Percentiles rank a stretch among this genome's conserved stretches.
Conservation (phyloP, 2,797 vertebrate genomes). For the Cryptoprocta ferox region DNA sequence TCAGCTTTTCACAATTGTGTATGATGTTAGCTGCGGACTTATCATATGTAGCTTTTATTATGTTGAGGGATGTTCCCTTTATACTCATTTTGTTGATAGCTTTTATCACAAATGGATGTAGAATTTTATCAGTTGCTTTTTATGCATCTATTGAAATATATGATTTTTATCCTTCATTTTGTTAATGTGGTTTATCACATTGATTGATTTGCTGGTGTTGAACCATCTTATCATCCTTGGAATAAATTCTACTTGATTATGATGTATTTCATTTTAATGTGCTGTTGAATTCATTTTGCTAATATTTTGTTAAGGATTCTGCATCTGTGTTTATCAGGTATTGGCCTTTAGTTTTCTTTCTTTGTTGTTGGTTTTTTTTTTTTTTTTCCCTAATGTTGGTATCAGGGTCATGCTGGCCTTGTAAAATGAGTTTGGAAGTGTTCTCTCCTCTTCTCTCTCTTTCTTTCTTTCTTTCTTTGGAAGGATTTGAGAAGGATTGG, state of each 20-base stretch:
- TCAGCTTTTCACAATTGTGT: neutral
- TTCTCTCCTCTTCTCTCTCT: neutral
- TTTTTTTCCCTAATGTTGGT: neutral
- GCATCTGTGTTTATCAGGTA: neutral
- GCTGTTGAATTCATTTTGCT: neutral
- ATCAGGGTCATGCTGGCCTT: neutral
- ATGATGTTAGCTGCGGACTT: neutral
- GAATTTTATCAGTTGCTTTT: neutral
- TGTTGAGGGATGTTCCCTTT: neutral
- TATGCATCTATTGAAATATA: neutral
- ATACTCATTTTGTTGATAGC: neutral
- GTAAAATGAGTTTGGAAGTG: neutral
- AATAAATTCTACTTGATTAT: neutral
- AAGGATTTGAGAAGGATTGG: neutral
- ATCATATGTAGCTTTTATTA: neutral
- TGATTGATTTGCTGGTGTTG: neutral
- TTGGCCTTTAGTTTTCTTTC: neutral
- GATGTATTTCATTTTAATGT: neutral
- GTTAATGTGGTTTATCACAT: neutral
- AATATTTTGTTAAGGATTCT: neutral
- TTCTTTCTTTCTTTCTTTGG: neutral
- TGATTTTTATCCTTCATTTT: neutral
- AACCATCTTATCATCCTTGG: neutral
- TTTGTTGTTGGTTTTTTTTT: neutral
- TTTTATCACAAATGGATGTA: neutral